Percentiles rank a stretch among this genome's conserved stretches.
Conservation (phyloP, 2,797 vertebrate genomes). For the Muscicapa comitata region DNA sequence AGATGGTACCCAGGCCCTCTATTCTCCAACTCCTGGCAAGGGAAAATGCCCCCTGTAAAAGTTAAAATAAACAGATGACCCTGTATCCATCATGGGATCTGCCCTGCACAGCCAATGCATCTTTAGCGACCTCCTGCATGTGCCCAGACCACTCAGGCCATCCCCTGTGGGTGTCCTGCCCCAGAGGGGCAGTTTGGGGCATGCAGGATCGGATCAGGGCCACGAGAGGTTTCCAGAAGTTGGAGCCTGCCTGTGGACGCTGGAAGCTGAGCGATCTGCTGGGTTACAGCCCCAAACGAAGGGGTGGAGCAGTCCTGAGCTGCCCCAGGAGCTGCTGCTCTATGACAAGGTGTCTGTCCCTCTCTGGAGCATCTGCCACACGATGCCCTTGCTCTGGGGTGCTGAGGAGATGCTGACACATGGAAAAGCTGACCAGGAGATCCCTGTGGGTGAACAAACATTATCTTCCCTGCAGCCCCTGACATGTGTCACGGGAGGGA, state of each 20-base stretch:
- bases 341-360: background rate
- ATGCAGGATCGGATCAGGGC: background rate
- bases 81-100: background rate
- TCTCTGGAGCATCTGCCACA: background rate
- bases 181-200: background rate
- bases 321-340: background rate
- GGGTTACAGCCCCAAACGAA: background rate
- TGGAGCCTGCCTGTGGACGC: background rate
- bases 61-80: constrained; percentile 7
- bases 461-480: background rate
- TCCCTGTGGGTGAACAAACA: background rate
- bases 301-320: background rate
- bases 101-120: rapidly evolving
- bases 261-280: background rate
- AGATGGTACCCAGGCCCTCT: constrained; percentile 62
- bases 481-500: background rate
- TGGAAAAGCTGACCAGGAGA: background rate
- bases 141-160: background rate
- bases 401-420: constrained; percentile 6
- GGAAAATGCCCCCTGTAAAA: constrained; percentile 58
- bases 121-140: background rate
- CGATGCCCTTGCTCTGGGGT: constrained; percentile 17
- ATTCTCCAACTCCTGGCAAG: constrained; percentile 57
- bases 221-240: background rate
- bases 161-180: background rate